These are phyloP conservation scores for Rostratula benghalensis DNA, from an alignment of 2,113 vertebrate genomes.

Conservation along the genomic window DNA sequence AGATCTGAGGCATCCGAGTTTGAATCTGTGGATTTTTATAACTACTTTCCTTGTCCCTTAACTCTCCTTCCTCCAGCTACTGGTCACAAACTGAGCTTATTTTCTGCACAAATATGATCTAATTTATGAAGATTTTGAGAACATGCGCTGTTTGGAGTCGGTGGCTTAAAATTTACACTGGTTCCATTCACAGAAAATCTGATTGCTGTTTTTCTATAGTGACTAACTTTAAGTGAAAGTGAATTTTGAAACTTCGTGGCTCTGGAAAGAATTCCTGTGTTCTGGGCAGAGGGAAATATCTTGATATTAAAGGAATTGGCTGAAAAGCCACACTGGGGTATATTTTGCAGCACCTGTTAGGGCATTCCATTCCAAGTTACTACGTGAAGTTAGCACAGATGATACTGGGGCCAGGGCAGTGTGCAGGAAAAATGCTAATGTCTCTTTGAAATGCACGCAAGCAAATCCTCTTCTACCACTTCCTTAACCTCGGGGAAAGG, in stretches of 20 bases:
- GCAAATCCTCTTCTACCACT: constrained; percentile 49
- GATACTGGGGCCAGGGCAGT: background rate
- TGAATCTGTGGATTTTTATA: background rate
- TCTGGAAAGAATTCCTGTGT: background rate
- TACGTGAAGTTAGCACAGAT: background rate
- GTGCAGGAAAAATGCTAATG: constrained; percentile 51
- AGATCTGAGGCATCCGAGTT: background rate
- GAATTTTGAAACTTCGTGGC: background rate
- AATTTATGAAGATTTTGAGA: background rate
- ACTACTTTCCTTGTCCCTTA: background rate
- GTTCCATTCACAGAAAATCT: background rate
- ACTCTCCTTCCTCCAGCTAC: background rate
- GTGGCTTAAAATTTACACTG: background rate
- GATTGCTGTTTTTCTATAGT: background rate
- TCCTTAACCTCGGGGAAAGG: constrained; percentile 50
- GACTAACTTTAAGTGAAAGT: background rate
- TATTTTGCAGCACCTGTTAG: constrained; percentile 23
- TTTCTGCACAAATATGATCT: background rate
- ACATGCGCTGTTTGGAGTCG: background rate
- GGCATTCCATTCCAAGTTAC: background rate
- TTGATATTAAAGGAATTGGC: background rate
- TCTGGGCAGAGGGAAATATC: background rate
- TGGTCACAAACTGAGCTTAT: background rate
- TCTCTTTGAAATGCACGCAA: constrained; percentile 52
- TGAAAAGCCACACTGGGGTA: background rate